Conservation (phyloP, 2,113 vertebrate species). For the Numenius arquata region DNA sequence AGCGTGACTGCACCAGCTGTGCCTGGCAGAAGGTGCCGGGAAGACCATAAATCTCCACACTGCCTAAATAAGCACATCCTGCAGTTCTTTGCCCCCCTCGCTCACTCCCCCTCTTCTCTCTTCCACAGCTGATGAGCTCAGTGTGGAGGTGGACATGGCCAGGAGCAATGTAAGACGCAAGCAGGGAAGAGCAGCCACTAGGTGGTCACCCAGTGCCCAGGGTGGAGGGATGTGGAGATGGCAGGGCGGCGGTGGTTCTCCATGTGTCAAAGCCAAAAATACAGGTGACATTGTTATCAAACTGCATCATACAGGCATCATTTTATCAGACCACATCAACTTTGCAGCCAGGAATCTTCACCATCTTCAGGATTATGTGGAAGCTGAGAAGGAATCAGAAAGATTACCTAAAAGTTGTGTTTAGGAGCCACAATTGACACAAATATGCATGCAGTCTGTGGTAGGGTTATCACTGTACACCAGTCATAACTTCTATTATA, state of each 20-base stretch:
- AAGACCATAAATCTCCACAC: fast-evolving
- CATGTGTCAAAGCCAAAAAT: not conserved
- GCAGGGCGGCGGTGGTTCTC: fast-evolving
- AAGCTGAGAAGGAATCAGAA: not conserved
- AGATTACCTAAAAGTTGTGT: not conserved
- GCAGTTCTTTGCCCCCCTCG: not conserved
- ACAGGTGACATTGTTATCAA: fast-evolving
- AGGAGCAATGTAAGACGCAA: fast-evolving
- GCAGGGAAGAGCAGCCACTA: not conserved
- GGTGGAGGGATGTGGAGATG: not conserved
- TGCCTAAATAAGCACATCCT: fast-evolving
- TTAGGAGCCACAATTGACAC: not conserved
- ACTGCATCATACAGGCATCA: fast-evolving
- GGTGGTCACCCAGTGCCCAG: not conserved
- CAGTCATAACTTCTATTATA: not conserved
- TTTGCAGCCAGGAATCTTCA: not conserved
- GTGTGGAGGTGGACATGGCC: fast-evolving
- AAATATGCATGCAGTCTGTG: not conserved
- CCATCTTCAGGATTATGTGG: not conserved
- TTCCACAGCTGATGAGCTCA: not conserved
- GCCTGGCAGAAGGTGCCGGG: not conserved
- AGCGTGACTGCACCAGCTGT: fast-evolving
- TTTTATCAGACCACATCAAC: not conserved
- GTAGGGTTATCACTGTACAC: not conserved
- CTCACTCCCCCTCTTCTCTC: not conserved